phyloP scores from a whole-genome alignment of 2,888 invertebrate species.

The Glyphotaelius pellucidus region DNA sequence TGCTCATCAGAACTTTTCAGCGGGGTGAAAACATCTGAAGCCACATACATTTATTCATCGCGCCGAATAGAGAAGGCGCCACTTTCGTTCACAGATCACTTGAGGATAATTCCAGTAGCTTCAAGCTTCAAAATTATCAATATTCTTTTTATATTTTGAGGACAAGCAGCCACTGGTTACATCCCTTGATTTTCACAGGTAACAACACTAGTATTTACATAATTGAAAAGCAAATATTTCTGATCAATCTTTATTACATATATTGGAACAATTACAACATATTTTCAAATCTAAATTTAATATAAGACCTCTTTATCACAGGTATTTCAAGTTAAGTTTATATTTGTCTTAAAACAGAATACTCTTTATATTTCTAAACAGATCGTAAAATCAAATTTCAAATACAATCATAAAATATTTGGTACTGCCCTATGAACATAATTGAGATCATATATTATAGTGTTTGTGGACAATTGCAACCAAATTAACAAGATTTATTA shows the following conservation, averaged over 20 bases:
- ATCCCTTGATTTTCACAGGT: too few species aligned
- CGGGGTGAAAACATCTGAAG: too few species aligned
- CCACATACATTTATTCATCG: too few species aligned
- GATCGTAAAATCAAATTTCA: slow-evolving; percentile 49
- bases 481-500: slow-evolving; percentile 5
- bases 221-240: neutral
- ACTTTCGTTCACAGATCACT: too few species aligned
- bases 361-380: slow-evolving; percentile 48
- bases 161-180: too few species aligned
- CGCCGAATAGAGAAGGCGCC: too few species aligned
- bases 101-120: too few species aligned
- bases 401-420: slow-evolving; percentile 53
- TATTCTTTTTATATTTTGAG: too few species aligned
- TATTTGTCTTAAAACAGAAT: slow-evolving; percentile 48
- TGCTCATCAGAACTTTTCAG: too few species aligned
- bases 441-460: slow-evolving; percentile 51
- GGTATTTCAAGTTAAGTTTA: slow-evolving; percentile 48
- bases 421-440: slow-evolving; percentile 49
- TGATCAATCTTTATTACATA: slow-evolving; percentile 8
- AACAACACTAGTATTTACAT: neutral
- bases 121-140: too few species aligned
- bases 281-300: slow-evolving; percentile 29
- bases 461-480: slow-evolving; percentile 11
- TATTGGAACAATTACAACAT: neutral
- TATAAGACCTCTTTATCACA: slow-evolving; percentile 64